phyloP scores from a whole-genome alignment of 2,797 vertebrate species.

The Cyprinodon diabolis region DNA sequence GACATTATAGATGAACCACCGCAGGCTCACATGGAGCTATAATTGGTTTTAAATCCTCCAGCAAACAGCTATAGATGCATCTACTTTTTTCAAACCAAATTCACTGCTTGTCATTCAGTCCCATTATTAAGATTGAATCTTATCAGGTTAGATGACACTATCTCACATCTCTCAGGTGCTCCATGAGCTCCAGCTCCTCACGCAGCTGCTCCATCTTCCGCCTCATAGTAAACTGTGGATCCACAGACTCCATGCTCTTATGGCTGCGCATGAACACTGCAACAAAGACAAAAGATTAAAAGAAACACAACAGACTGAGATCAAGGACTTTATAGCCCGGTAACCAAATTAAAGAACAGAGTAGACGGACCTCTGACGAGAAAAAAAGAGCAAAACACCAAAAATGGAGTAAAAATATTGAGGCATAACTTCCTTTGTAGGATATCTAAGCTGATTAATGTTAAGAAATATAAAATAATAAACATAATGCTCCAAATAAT shows the following conservation, averaged over 20 bases:
- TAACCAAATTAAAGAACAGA: background rate
- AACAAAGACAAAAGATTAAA: constrained; percentile 14
- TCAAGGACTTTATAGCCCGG: background rate
- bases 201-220: constrained; percentile 96
- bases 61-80: background rate
- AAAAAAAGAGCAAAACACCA: background rate
- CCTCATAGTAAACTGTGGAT: constrained; percentile 96
- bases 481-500: too few relatives aligned
- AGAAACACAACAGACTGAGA: background rate
- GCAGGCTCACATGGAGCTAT: too few relatives aligned
- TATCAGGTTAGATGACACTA: background rate
- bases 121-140: background rate
- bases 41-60: too few relatives aligned
- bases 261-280: constrained; percentile 87
- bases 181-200: constrained; percentile 88
- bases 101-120: background rate
- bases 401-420: background rate
- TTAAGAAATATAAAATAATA: too few relatives aligned
- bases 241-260: constrained; percentile 90
- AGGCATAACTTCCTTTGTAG: background rate
- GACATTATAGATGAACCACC: too few relatives aligned
- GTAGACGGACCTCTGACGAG: background rate
- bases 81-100: background rate
- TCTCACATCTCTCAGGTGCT: constrained; percentile 82
- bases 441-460: background rate